Conservation (phyloP, 2,797 vertebrate genomes). For the Trachops cirrhosus region DNA sequence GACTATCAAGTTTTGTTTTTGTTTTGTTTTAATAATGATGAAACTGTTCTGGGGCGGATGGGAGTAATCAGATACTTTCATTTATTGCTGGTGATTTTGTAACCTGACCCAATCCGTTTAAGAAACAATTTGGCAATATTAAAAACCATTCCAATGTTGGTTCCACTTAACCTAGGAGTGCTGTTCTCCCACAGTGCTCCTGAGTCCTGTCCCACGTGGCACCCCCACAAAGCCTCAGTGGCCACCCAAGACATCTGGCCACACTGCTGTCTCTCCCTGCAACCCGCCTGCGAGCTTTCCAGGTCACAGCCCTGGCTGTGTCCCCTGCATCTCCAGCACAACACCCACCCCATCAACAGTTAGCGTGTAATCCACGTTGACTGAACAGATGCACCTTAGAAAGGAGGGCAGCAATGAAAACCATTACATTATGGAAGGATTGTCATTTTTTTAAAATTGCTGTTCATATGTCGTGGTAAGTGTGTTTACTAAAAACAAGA, state of each 20-base stretch:
- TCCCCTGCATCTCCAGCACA: not conserved
- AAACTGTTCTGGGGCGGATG: not conserved
- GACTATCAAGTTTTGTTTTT: not conserved
- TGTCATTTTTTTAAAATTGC: not conserved
- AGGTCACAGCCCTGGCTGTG: too few relatives aligned
- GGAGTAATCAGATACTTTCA: not conserved
- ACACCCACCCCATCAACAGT: accelerated
- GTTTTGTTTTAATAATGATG: not conserved
- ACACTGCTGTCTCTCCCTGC: accelerated
- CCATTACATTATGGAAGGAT: not conserved
- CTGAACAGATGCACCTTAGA: not conserved
- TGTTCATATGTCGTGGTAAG: not conserved
- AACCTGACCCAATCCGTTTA: slow-evolving; percentile 22
- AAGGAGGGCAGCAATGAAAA: not conserved
- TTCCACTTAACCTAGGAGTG: not conserved
- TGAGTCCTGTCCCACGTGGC: not conserved
- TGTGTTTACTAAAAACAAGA: not conserved
- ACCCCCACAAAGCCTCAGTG: not conserved
- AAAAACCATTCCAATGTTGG: not conserved
- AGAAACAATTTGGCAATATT: slow-evolving; percentile 24
- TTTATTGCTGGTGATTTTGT: not conserved
- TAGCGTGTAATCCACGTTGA: not conserved
- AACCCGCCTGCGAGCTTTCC: not conserved
- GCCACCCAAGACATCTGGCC: too few relatives aligned
- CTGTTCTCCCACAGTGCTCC: not conserved